Evolutionary conservation across 2,113 vertebrate species (phyloP).

Genomic region (Heterotilapia buettikoferi): DNA sequence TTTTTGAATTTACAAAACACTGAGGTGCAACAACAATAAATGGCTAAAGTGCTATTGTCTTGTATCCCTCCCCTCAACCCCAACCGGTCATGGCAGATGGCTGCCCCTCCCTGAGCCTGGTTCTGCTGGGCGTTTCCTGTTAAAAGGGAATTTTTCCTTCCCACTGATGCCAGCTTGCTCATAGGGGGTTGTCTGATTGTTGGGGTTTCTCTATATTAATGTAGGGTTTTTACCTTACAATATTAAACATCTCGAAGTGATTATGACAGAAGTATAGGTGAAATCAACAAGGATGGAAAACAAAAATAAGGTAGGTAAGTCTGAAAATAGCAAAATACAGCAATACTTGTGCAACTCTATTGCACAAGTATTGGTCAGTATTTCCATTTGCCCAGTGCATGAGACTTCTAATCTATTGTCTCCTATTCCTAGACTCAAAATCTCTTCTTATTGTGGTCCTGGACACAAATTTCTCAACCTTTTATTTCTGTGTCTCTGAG

Average conservation of each 20-base stretch:
- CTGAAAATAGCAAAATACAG: neutral
- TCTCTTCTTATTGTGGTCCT: neutral
- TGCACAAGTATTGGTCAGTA: neutral
- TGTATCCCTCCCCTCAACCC: neutral
- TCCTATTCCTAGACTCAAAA: neutral
- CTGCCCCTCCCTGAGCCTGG: neutral
- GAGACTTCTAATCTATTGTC: neutral
- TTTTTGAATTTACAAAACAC: neutral
- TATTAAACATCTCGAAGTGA: neutral
- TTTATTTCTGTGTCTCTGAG: neutral
- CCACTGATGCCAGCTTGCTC: neutral
- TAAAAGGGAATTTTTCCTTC: neutral
- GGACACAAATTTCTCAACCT: neutral
- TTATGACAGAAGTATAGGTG: neutral
- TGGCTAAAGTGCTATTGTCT: neutral
- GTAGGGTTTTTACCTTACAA: neutral
- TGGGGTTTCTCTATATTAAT: neutral
- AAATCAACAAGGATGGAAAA: neutral
- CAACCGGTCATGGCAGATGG: neutral
- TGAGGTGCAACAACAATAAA: neutral
- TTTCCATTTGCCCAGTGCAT: neutral
- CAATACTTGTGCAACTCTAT: neutral
- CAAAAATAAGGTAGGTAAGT: accelerated
- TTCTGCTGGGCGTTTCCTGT: neutral
- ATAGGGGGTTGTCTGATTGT: neutral